Conservation (phyloP, 2,888 invertebrate genomes). For the Tortrix viridana region DNA sequence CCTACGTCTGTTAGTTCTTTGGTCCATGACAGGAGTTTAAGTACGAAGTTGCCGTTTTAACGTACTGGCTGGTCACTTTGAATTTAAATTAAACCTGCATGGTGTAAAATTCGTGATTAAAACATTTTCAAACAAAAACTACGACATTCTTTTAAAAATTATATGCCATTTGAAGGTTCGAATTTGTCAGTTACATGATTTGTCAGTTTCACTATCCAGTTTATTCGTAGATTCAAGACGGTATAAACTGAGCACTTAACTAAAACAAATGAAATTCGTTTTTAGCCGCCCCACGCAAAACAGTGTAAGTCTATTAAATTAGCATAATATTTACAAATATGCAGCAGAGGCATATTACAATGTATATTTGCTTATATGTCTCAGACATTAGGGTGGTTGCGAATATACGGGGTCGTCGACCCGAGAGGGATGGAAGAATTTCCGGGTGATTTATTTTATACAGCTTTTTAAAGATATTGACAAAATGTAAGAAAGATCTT, state of each 20-base stretch:
- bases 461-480: slow-evolving; percentile 22
- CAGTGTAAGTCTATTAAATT: slow-evolving; percentile 31
- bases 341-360: slow-evolving; percentile 10
- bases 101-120: no score
- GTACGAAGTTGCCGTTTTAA: no score
- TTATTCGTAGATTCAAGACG: not conserved
- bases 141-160: no score
- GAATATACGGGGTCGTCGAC: slow-evolving; percentile 28
- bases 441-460: slow-evolving; percentile 31
- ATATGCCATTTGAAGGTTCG: no score
- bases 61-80: no score
- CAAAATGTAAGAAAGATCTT: not conserved
- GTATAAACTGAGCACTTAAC: not conserved
- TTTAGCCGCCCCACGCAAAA: slow-evolving; percentile 3
- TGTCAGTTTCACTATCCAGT: no score
- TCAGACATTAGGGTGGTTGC: slow-evolving; percentile 22
- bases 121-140: no score
- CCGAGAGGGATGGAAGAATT: slow-evolving; percentile 26
- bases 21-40: no score
- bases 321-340: slow-evolving; percentile 37
- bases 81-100: no score
- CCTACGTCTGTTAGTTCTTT: no score
- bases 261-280: slow-evolving; percentile 29
- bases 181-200: no score
- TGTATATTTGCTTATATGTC: slow-evolving; percentile 28